A percentile compares a stretch with the other conserved stretches of the same genome.
Conservation (phyloP, 2,113 vertebrate species). For the Campylorhamphus procurvoides region DNA sequence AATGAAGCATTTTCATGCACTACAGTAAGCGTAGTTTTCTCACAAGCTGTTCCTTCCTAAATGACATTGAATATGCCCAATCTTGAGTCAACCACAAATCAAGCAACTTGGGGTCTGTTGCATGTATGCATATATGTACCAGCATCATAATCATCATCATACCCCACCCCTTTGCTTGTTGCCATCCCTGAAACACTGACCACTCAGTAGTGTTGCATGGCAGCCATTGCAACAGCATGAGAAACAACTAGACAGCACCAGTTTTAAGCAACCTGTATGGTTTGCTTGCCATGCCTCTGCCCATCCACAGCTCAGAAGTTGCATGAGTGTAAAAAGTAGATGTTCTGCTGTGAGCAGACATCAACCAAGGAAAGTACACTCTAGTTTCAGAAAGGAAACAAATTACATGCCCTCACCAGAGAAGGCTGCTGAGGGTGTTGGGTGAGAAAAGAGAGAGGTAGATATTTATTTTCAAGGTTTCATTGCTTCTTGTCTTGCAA, state of each 20-base stretch:
- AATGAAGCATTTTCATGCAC: neutral
- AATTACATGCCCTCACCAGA: fast-evolving
- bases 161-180: neutral
- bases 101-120: neutral
- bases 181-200: neutral
- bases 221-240: neutral
- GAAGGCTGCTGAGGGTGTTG: neutral
- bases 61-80: fast-evolving
- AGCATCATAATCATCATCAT: neutral
- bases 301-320: neutral
- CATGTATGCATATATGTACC: neutral
- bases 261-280: neutral
- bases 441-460: neutral
- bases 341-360: neutral
- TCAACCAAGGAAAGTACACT: neutral
- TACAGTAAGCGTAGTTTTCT: neutral
- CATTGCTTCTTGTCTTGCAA: conserved; percentile 5
- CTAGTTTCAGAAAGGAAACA: neutral
- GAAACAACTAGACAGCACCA: neutral
- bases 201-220: neutral
- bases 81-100: neutral
- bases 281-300: neutral
- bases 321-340: neutral
- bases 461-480: neutral
- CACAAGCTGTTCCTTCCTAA: neutral